Evolutionary conservation across 2,888 invertebrate genomes (phyloP).

Genomic region (Ennomos quercinarius): DNA sequence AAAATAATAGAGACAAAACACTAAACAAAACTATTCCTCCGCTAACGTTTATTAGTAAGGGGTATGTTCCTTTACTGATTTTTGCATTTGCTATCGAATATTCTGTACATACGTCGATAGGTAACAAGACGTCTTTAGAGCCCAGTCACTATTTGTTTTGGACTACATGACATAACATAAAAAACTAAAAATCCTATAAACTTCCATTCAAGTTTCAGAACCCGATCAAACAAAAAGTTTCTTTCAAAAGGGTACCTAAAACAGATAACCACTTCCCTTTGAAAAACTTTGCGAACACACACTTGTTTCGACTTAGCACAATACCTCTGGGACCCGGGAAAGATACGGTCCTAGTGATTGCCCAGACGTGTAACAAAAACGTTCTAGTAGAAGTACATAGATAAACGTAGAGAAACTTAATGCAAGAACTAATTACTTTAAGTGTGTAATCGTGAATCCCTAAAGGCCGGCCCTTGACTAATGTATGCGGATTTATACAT

Average conservation of each 20-base stretch:
- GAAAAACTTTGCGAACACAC: constrained; percentile 23
- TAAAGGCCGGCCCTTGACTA: constrained; percentile 31
- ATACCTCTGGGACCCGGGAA: constrained; percentile 23
- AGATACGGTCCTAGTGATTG: constrained; percentile 13
- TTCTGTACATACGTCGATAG: too few relatives aligned
- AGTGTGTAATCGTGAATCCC: constrained; percentile 37
- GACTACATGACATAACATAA: too few relatives aligned
- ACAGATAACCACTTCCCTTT: constrained; percentile 24
- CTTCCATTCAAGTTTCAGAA: constrained; percentile 9
- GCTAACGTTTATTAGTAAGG: too few relatives aligned
- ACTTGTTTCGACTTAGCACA: constrained; percentile 31
- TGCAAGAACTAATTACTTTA: constrained; percentile 38
- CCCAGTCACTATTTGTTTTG: too few relatives aligned
- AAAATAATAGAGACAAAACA: too few relatives aligned
- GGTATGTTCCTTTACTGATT: too few relatives aligned
- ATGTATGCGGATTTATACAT: constrained; percentile 37
- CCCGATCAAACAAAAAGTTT: constrained; percentile 26
- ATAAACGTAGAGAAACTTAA: constrained; percentile 5
- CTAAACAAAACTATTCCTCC: too few relatives aligned
- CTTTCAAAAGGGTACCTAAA: constrained; percentile 16
- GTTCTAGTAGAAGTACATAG: constrained; percentile 8
- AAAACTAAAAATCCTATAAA: constrained; percentile 11
- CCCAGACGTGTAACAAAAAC: constrained; percentile 26
- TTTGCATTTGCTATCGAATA: too few relatives aligned
- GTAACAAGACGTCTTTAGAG: too few relatives aligned